These are phyloP conservation scores for Triops cancriformis DNA, from an alignment of 1,140 invertebrate genomes.

Conservation along the genomic window DNA sequence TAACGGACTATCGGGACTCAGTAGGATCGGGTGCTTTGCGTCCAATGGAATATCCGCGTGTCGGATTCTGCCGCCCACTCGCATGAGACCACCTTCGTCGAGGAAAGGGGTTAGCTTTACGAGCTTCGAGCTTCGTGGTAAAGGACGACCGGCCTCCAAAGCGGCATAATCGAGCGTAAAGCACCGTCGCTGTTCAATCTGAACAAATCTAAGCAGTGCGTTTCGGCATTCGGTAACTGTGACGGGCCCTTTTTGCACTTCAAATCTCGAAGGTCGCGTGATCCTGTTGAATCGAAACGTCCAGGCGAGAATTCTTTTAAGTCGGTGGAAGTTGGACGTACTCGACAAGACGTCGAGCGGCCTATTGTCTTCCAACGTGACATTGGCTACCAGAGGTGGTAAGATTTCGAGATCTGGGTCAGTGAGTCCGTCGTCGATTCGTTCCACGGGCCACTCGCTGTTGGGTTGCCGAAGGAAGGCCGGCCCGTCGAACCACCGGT, in stretches of 20 bases:
- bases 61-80: constrained; percentile 39
- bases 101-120: constrained; percentile 35
- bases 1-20: constrained; percentile 34
- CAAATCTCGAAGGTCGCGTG: background rate
- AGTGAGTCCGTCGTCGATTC: background rate
- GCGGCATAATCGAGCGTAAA: background rate
- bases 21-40: constrained; percentile 40
- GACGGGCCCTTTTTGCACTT: background rate
- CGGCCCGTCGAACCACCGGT: constrained; percentile 29
- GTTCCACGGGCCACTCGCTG: constrained; percentile 16
- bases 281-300: background rate
- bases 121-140: background rate
- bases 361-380: background rate
- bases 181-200: background rate
- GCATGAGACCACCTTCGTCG: constrained; percentile 36
- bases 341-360: background rate
- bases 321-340: background rate
- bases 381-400: background rate
- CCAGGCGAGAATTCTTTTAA: constrained; percentile 18
- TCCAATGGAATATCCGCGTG: constrained; percentile 34
- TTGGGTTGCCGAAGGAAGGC: constrained; percentile 2
- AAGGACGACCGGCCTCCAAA: background rate
- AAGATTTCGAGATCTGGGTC: background rate
- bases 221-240: background rate
- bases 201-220: background rate